These are phyloP conservation scores for Papilio elwesi DNA, from an alignment of 2,888 invertebrate genomes.

Conservation along the genomic window DNA sequence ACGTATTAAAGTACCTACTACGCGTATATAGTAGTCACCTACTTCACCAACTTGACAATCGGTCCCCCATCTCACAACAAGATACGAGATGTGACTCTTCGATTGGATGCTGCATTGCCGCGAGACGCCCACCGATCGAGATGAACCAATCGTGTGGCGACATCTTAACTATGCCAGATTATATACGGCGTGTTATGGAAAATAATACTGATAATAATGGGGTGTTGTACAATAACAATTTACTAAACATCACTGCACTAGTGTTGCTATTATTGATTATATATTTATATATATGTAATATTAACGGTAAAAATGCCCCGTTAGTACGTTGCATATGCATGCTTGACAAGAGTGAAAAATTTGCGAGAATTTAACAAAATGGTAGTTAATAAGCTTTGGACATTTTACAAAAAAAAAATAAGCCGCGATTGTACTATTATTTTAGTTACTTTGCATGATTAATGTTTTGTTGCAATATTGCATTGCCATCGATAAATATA, in stretches of 20 bases:
- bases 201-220: constrained; percentile 11
- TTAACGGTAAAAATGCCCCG: too few relatives aligned
- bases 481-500: too few relatives aligned
- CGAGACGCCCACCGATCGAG: constrained; percentile 52
- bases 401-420: too few relatives aligned
- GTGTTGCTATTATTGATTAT: not conserved
- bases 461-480: not conserved
- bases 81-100: constrained; percentile 49
- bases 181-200: constrained; percentile 37
- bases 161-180: constrained; percentile 50
- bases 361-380: too few relatives aligned
- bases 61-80: constrained; percentile 47
- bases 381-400: too few relatives aligned
- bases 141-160: constrained; percentile 58
- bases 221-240: constrained; percentile 5
- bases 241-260: not conserved
- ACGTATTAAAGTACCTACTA: constrained; percentile 10
- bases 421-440: too few relatives aligned
- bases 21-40: not conserved
- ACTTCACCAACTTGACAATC: constrained; percentile 41
- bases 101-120: constrained; percentile 71
- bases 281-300: not conserved
- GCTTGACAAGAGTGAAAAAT: too few relatives aligned
- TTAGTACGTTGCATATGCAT: too few relatives aligned
- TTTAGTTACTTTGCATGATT: too few relatives aligned